These are phyloP conservation scores for Tragelaphus buxtoni DNA, from an alignment of 2,113 vertebrate species.

Conservation along the genomic window DNA sequence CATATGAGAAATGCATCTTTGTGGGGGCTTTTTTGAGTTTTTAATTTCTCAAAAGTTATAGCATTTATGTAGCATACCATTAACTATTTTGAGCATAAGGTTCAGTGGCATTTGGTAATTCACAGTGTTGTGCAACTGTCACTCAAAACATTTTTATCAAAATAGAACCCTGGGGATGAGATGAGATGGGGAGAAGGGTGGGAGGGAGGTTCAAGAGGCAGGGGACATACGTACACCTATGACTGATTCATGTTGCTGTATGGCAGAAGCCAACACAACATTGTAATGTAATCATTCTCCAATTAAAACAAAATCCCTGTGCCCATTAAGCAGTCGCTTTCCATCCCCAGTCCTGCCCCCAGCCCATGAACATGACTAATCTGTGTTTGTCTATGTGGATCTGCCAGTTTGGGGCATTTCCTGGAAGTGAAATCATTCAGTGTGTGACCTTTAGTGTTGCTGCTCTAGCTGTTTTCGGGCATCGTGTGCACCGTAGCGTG, in stretches of 20 bases:
- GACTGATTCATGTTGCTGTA: not conserved
- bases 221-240: not conserved
- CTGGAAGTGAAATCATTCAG: not conserved
- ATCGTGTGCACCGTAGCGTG: not conserved
- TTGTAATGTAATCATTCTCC: not conserved
- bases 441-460: not conserved
- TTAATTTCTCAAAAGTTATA: not conserved
- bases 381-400: not conserved
- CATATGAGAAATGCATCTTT: not conserved
- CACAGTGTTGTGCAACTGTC: not conserved
- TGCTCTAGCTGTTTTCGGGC: not conserved
- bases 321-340: not conserved
- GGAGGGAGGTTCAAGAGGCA: not conserved
- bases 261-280: not conserved
- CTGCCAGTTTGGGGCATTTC: not conserved
- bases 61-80: not conserved
- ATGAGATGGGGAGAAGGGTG: not conserved
- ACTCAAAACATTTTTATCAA: not conserved
- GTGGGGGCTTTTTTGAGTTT: not conserved
- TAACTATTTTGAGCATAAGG: not conserved
- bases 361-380: not conserved
- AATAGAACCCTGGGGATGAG: not conserved
- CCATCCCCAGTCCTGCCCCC: not conserved
- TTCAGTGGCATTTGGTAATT: not conserved
- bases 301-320: not conserved